A percentile compares a stretch with the other conserved stretches of the same genome.
phyloP scores from a whole-genome alignment of 2,797 vertebrate species.

The Tragopan temminckii region DNA sequence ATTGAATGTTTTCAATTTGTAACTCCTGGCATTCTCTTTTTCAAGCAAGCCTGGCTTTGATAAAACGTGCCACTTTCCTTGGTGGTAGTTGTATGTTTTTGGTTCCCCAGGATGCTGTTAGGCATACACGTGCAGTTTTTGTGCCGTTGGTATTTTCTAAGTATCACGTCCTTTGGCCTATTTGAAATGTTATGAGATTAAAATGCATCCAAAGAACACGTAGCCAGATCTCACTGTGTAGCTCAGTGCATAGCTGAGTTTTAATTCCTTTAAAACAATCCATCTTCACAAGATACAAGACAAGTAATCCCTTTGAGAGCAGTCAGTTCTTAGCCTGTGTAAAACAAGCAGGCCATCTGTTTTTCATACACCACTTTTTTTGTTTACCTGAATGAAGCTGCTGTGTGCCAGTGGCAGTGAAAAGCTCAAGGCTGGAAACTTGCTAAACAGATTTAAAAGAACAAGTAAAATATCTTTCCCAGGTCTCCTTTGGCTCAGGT shows the following conservation, averaged over 20 bases:
- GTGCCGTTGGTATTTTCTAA: background rate
- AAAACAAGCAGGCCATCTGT: background rate
- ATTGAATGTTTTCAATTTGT: too few species aligned
- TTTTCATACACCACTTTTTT: background rate
- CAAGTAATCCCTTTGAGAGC: background rate
- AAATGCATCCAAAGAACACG: fast-evolving
- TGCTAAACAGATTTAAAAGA: background rate
- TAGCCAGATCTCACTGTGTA: background rate
- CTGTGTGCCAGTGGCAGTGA: fast-evolving
- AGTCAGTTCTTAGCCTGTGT: background rate
- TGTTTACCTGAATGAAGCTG: background rate
- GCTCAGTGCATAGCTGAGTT: background rate
- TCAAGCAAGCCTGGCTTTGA: too few species aligned
- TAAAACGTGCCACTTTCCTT: too few species aligned
- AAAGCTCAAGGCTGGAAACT: background rate
- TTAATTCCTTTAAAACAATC: background rate
- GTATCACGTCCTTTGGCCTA: background rate
- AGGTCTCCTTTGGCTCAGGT: background rate
- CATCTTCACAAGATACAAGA: fast-evolving
- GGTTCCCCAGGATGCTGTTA: too few species aligned
- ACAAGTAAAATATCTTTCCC: background rate
- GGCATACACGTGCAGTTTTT: too few species aligned
- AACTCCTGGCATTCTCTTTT: too few species aligned
- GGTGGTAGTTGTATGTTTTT: too few species aligned
- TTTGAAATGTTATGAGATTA: background rate